Conservation (phyloP, 2,113 vertebrate species). For the Hepsetus odoe region DNA sequence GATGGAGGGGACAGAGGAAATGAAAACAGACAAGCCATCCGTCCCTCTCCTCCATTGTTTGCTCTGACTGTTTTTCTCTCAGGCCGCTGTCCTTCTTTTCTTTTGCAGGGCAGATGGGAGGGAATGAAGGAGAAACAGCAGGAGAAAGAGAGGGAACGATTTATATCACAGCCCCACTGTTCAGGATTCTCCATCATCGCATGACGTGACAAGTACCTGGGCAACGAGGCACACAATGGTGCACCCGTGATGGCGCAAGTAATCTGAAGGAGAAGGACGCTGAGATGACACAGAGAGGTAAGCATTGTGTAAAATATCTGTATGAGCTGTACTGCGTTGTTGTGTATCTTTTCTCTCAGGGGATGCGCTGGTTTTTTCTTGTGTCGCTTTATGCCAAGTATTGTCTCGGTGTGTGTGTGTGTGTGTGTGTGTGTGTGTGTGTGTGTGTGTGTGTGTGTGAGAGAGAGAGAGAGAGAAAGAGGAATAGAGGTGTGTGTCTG, state of each 20-base stretch:
- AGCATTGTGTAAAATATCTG: not conserved
- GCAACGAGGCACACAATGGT: slow-evolving; percentile 64
- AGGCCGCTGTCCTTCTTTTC: slow-evolving; percentile 62
- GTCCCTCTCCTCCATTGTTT: slow-evolving; percentile 66
- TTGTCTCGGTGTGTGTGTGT: slow-evolving; percentile 11
- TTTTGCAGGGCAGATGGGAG: slow-evolving; percentile 60
- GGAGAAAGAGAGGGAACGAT: slow-evolving; percentile 61
- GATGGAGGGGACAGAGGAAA: slow-evolving; percentile 58
- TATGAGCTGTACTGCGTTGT: too few relatives aligned
- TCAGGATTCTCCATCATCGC: slow-evolving; percentile 78
- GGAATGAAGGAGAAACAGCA: slow-evolving; percentile 45
- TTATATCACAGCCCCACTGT: slow-evolving; percentile 66
- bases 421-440: not conserved
- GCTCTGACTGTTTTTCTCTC: slow-evolving; percentile 51
- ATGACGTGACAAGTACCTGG: slow-evolving; percentile 68
- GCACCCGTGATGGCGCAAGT: slow-evolving; percentile 53
- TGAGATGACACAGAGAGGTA: slow-evolving; percentile 45
- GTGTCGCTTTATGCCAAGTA: too few relatives aligned
- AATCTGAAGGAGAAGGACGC: slow-evolving; percentile 40
- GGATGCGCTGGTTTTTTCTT: too few relatives aligned
- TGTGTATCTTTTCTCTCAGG: too few relatives aligned
- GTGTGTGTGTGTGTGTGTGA: slow-evolving; percentile 8
- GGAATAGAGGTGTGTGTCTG: slow-evolving; percentile 13
- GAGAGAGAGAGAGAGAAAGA: slow-evolving; percentile 2
- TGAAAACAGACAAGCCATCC: slow-evolving; percentile 70